These are phyloP conservation scores for Anguilla megastoma DNA, from an alignment of 2,797 vertebrate genomes.

Conservation along the genomic window DNA sequence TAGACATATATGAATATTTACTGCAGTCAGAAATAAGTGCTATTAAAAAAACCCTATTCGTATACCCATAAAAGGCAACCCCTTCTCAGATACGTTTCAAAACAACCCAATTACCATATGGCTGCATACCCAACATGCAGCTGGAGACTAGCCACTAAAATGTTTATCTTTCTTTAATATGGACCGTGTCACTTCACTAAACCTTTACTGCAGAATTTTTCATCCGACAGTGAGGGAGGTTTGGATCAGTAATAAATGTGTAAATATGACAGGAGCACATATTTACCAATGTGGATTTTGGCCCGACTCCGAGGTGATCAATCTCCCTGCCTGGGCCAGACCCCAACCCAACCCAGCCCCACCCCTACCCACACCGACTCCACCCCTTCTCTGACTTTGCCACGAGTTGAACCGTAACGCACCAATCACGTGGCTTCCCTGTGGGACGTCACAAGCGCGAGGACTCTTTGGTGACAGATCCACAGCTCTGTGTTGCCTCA, in stretches of 20 bases:
- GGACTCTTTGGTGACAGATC: not conserved
- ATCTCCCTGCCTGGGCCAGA: not conserved
- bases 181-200: not conserved
- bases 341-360: not conserved
- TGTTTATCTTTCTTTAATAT: not conserved
- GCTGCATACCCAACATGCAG: not conserved
- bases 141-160: not conserved
- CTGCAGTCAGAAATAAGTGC: not conserved
- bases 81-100: not conserved
- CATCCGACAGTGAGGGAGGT: not conserved
- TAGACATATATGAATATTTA: not conserved
- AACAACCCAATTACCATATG: not conserved
- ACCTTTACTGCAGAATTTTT: not conserved
- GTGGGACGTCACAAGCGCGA: not conserved
- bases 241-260: not conserved
- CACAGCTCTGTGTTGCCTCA: not conserved
- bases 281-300: not conserved
- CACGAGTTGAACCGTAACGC: not conserved
- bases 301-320: too few relatives aligned
- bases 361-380: not conserved
- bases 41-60: not conserved
- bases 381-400: not conserved
- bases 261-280: not conserved
- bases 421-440: not conserved
- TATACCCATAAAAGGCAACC: conserved; percentile 3